These are phyloP conservation scores for Procavia capensis DNA, from an alignment of 2,113 vertebrate species.

Conservation along the genomic window DNA sequence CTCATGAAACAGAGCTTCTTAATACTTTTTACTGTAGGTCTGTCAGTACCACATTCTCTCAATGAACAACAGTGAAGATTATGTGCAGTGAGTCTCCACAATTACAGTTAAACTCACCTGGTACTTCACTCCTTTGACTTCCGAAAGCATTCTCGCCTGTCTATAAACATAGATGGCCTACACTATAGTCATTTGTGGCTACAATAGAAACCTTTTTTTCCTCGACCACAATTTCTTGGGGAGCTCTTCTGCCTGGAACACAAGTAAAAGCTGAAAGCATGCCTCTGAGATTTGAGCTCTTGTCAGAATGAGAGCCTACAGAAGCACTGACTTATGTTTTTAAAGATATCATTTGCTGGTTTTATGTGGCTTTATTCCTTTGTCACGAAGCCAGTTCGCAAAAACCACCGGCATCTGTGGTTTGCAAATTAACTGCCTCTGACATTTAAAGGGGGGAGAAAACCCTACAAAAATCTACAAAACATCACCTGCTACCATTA, in stretches of 20 bases:
- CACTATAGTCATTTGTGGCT: not conserved
- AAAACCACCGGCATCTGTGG: constrained; percentile 66
- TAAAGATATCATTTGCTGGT: constrained; percentile 17
- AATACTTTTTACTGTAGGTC: not conserved
- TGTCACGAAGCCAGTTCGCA: constrained; percentile 37
- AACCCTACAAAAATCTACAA: not conserved
- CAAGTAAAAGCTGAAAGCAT: not conserved
- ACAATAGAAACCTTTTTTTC: constrained; percentile 14
- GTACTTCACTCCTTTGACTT: constrained; percentile 6
- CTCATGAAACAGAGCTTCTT: not conserved
- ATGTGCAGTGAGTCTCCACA: not conserved
- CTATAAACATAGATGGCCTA: constrained; percentile 33
- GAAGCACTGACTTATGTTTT: constrained; percentile 53
- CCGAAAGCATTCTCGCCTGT: not conserved
- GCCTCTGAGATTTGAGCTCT: constrained; percentile 9
- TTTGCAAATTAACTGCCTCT: constrained; percentile 63
- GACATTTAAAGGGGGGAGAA: constrained; percentile 14
- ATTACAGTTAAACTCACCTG: not conserved
- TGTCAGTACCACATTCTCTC: not conserved
- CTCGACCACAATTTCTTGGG: not conserved
- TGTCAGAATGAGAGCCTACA: constrained; percentile 17
- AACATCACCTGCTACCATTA: not conserved
- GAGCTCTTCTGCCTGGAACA: constrained; percentile 1
- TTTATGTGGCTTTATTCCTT: constrained; percentile 59
- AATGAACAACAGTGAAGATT: not conserved